A percentile compares a stretch with the other conserved stretches of the same genome.
These are phyloP conservation scores for Bubalus kerabau DNA, from an alignment of 2,113 vertebrate genomes.

Conservation along the genomic window DNA sequence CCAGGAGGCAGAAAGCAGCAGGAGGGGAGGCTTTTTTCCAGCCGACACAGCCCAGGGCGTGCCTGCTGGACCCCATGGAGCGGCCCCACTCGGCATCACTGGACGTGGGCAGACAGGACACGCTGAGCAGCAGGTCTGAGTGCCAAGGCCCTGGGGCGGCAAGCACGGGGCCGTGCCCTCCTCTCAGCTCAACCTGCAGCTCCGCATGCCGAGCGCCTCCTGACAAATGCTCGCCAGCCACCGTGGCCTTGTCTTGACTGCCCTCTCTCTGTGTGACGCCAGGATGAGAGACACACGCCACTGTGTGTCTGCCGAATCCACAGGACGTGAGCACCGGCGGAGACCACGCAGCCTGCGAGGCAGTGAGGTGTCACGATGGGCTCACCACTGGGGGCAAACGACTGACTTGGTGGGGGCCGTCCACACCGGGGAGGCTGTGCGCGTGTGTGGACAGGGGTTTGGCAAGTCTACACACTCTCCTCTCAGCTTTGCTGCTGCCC, in stretches of 20 bases:
- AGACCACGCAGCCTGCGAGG: rapidly evolving
- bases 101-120: neutral
- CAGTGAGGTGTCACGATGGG: rapidly evolving
- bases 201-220: rapidly evolving
- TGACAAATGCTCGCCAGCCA: too few relatives aligned
- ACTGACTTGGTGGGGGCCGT: rapidly evolving
- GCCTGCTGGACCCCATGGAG: neutral
- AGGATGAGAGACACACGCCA: neutral
- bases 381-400: rapidly evolving
- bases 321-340: rapidly evolving
- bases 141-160: neutral
- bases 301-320: neutral
- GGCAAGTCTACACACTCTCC: neutral
- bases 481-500: neutral
- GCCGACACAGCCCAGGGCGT: neutral
- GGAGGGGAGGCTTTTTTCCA: neutral
- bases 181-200: neutral
- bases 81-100: neutral
- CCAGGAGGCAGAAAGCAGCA: neutral
- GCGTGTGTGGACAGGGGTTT: rapidly evolving
- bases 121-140: too few relatives aligned
- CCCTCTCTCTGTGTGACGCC: neutral
- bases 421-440: rapidly evolving
- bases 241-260: too few relatives aligned
- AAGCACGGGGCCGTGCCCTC: rapidly evolving